Base-by-base conservation (phyloP, 1,140 invertebrate species). In the Chrysomallon squamiferum region DNA sequence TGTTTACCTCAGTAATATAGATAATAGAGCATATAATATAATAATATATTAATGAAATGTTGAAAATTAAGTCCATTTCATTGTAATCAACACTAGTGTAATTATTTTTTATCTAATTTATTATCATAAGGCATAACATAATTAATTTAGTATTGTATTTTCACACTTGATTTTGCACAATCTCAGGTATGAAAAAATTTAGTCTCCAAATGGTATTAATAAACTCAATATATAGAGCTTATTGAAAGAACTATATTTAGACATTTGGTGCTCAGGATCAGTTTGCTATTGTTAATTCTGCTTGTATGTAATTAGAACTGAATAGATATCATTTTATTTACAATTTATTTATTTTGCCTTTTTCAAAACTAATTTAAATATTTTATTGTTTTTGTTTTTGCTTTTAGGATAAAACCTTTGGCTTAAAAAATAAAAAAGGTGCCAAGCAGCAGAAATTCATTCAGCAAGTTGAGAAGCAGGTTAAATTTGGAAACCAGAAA, bases 351-450 rank as follows among this genome's bases (percentile, higher is more conserved):
- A 57, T 13, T 54, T 33, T 18, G 58, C n/a, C 59, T 22, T 33
- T 30, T 27, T 58, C 15, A n/a, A 62, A 18, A 20, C 45, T 20
- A 18, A 29, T 6, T 29, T 58, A 38, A 7, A 2, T 20, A 59
- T 18, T 66, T 1, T 18, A 52, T 4, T 56, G 27, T 43, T 25
- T 41, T 45, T 38, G 50, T 29, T 69, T 58, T 69, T 57, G 70
- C 62, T 77, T 77, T 27, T 83, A 99, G 95, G 97, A 99, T 84
- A 99, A 99, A 88, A 99, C 98, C 0, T 99, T 99, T 87, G 98
- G 98, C 50, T 88, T 99, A 70, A 99, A 99, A 87, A 99, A 99
- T 84, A 99, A 99, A 84, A 99, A 99, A 87, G 97, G 98, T 60
- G 93, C 93, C 2, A 99, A 99, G 84, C 95, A 97, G 80, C 97